Conservation (phyloP, 2,888 invertebrate species). For the Volucella inanis region DNA sequence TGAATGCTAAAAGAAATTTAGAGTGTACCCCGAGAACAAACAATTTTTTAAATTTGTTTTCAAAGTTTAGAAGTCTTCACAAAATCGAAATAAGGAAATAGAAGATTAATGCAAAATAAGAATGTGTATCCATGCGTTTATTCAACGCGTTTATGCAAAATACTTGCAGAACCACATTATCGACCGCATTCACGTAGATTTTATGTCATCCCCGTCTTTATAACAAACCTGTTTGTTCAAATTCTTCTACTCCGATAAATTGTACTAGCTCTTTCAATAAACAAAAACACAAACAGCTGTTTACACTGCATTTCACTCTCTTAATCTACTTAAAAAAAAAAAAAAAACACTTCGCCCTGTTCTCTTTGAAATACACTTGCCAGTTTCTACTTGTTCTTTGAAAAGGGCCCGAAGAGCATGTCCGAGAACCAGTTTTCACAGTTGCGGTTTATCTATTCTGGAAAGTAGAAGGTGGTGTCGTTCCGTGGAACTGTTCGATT, state of each 20-base stretch:
- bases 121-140: no score
- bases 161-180: not conserved
- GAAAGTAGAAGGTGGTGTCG: slow-evolving; percentile 45
- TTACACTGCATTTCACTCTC: slow-evolving; percentile 51
- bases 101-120: no score
- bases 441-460: slow-evolving; percentile 72
- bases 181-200: not conserved
- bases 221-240: not conserved
- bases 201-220: slow-evolving; percentile 1
- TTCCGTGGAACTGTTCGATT: not conserved
- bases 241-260: slow-evolving; percentile 11
- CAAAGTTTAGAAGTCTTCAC: no score
- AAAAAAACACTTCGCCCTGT: not conserved
- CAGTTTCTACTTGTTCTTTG: not conserved
- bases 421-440: slow-evolving; percentile 63
- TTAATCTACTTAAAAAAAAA: slow-evolving; percentile 41
- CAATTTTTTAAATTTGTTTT: no score
- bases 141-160: not conserved
- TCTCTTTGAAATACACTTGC: slow-evolving; percentile 8
- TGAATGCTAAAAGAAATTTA: no score
- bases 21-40: no score
- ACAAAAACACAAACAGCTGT: slow-evolving; percentile 71
- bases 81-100: no score
- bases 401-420: slow-evolving; percentile 66
- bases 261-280: not conserved